Evolutionary conservation across 2,888 invertebrate species (phyloP).

Genomic region (Atherix ibis): DNA sequence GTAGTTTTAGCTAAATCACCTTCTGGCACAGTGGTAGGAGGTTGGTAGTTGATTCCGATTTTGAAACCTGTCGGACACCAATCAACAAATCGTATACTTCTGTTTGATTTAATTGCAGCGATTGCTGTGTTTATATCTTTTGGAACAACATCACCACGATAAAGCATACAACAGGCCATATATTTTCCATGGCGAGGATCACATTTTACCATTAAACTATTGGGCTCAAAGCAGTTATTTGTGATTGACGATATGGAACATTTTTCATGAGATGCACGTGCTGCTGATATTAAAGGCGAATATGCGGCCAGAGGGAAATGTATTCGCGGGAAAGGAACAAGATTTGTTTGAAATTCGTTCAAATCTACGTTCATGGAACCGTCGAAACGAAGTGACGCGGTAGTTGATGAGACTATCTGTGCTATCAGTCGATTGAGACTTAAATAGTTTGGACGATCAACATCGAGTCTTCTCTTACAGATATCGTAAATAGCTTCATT

Average conservation of each 20-base stretch:
- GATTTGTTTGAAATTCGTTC: slow-evolving; percentile 70
- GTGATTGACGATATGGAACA: slow-evolving; percentile 57
- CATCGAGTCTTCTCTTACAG: slow-evolving; percentile 67
- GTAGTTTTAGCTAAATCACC: slow-evolving; percentile 69
- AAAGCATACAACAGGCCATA: slow-evolving; percentile 50
- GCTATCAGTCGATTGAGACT: slow-evolving; percentile 76
- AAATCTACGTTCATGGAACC: slow-evolving; percentile 82
- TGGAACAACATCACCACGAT: slow-evolving; percentile 62
- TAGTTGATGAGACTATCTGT: slow-evolving; percentile 73
- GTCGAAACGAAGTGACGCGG: slow-evolving; percentile 73
- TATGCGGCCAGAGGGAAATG: slow-evolving; percentile 28
- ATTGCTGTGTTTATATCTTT: slow-evolving; percentile 61
- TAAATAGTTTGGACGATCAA: slow-evolving; percentile 68
- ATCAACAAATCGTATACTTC: slow-evolving; percentile 40
- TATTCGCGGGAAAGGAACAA: slow-evolving; percentile 8
- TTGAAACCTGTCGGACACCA: slow-evolving; percentile 92
- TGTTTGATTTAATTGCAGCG: slow-evolving; percentile 48
- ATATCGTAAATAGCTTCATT: slow-evolving; percentile 94
- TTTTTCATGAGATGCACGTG: slow-evolving; percentile 9
- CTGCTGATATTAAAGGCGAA: slow-evolving; percentile 11
- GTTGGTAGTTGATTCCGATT: slow-evolving; percentile 72
- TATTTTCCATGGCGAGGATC: slow-evolving; percentile 57
- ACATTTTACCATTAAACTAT: slow-evolving; percentile 82
- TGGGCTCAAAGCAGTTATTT: slow-evolving; percentile 73
- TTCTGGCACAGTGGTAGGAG: slow-evolving; percentile 59